Evolutionary conservation across 2,797 vertebrate genomes (phyloP).

Genomic region (Artibeus lituratus): DNA sequence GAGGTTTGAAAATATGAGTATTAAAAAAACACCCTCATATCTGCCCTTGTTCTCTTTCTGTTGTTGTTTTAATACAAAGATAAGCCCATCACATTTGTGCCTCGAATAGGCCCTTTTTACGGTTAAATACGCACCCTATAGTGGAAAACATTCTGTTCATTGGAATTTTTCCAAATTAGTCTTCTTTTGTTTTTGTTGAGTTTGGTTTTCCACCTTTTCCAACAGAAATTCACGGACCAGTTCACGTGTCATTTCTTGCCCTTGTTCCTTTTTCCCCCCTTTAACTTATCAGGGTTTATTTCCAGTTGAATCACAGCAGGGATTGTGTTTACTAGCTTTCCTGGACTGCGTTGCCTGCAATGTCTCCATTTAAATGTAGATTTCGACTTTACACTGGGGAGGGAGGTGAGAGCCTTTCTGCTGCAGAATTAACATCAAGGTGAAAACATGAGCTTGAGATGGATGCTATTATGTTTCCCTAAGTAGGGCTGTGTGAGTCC

Average conservation of each 20-base stretch:
- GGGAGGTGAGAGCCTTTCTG: not conserved
- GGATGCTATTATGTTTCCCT: not conserved
- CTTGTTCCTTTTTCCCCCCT: not conserved
- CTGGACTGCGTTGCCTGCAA: not conserved
- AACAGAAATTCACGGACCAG: slow-evolving; percentile 43
- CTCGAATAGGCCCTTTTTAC: slow-evolving; percentile 59
- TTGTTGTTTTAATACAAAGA: slow-evolving; percentile 79
- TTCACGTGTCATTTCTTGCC: slow-evolving; percentile 2
- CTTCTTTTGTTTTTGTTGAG: slow-evolving; percentile 41
- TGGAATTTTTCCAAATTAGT: slow-evolving; percentile 74
- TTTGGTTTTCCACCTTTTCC: slow-evolving; percentile 44
- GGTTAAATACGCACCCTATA: slow-evolving; percentile 67
- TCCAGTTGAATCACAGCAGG: slow-evolving; percentile 39
- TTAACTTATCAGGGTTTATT: slow-evolving; percentile 41
- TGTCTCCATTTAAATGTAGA: slow-evolving; percentile 66
- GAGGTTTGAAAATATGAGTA: slow-evolving; percentile 80
- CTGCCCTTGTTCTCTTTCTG: slow-evolving; percentile 65
- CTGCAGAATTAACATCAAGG: not conserved
- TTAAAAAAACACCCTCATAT: slow-evolving; percentile 73
- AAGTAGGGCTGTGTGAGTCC: not conserved
- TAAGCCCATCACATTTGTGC: slow-evolving; percentile 66
- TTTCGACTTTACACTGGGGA: slow-evolving; percentile 36
- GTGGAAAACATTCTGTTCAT: slow-evolving; percentile 63
- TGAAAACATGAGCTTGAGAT: not conserved
- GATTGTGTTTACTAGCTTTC: slow-evolving; percentile 49